Conservation (phyloP, 2,888 invertebrate genomes). For the Timema podura region DNA sequence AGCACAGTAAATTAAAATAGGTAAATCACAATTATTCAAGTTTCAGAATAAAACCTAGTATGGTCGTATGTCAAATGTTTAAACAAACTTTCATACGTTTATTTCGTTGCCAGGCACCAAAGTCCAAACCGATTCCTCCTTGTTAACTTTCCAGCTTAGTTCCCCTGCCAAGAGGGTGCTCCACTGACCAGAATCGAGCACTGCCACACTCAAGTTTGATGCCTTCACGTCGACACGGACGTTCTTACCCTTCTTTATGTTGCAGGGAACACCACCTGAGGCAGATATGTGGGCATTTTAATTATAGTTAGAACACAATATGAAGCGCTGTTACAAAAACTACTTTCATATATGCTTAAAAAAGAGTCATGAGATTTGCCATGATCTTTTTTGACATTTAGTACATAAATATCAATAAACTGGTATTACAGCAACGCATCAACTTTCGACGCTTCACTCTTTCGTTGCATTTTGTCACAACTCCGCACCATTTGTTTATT, state of each 20-base stretch:
- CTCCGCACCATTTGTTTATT: too few species aligned
- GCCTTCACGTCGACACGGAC: constrained; percentile 59
- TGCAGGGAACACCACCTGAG: constrained; percentile 45
- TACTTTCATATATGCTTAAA: constrained; percentile 38
- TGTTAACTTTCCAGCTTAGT: constrained; percentile 62
- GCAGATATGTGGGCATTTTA: neutral
- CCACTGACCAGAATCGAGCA: constrained; percentile 41
- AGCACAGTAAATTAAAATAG: too few species aligned
- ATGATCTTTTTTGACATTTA: too few species aligned
- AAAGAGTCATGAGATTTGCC: constrained; percentile 34
- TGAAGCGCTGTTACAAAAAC: constrained; percentile 39
- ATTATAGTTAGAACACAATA: constrained; percentile 53
- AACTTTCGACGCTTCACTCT: too few species aligned
- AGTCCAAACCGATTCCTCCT: constrained; percentile 73
- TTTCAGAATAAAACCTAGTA: too few species aligned
- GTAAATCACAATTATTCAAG: too few species aligned
- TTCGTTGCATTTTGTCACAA: too few species aligned
- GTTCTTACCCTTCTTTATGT: constrained; percentile 61
- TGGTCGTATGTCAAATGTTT: too few species aligned
- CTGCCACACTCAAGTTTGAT: constrained; percentile 41
- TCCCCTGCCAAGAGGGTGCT: constrained; percentile 57
- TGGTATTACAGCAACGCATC: too few species aligned
- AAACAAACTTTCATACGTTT: constrained; percentile 47
- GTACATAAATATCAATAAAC: too few species aligned
- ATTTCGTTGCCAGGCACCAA: constrained; percentile 58